Evolutionary conservation across 2,113 vertebrate species (phyloP), one percentile per base, ranked within the genome.

Genomic region (Sebastes fasciatus): DNA sequence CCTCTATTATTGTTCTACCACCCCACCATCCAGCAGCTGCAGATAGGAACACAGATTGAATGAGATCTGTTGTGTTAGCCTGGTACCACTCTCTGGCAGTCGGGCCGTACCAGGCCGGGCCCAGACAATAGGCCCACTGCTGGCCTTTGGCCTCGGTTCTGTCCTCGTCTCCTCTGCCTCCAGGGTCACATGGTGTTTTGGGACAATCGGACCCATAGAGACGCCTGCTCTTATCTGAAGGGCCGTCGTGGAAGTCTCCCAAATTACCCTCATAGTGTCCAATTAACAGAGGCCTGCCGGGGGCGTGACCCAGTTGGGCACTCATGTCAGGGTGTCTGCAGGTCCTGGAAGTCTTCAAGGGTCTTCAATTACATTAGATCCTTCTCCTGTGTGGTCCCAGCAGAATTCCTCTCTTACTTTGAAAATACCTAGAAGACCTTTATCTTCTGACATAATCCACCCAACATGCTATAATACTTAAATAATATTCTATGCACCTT

Each of bases 21-120:
- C 86, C 86, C 77, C 69, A 72, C 84, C 87, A 64, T 75, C 74
- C 79, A 69, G 83, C 92, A 93, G 92, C 93, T 95, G 94, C 94
- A 92, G 80, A 88, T 63, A 79, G 89, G 67, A 80, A 61, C 69
- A 14, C 52, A 19, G 76, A 67, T 71, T 93, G 83, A 94, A 95
- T 90, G 91, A 90, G 88, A 73, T 87, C 87, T 88, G 92, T 95
- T 94, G 94, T 95, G 75, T 87, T 79, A 69, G 84, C n/a, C 83
- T 93, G 92, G 94, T 94, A 93, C 91, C 92, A 90, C 81, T 90
- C 80, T 11, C 83, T 78, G 86, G 77, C 89, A 69, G 86, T 64
- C 84, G 10, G 79, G 88, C 85, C 4, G 93, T 95, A 94, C 94
- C 93, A 95, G 89, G 86, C 63, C 54, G 8, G 51, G 46, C 65